Base-by-base conservation (phyloP, 2,888 invertebrate species). In the Drosophila antonietae region DNA sequence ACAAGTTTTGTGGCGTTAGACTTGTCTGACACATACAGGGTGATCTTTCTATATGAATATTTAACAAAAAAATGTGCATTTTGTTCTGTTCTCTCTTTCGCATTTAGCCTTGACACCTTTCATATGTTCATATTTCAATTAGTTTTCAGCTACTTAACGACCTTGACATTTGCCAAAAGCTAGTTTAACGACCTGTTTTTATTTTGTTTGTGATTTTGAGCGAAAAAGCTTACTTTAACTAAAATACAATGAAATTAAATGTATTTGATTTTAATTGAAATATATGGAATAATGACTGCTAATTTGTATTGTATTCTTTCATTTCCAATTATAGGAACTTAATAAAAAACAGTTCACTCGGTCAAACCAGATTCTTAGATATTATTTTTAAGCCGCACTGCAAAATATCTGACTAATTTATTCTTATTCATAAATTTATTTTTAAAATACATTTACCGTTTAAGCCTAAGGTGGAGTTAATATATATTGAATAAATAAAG, bases 1-100 rank as follows among this genome's bases (percentile, higher is more conserved):
- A 84, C 83, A 73, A 73, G 83, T 84, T 84, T 80, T 31, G 55
- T 65, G 15, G 60, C 74, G 51, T 77, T 69, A 72, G 79, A 83
- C 79, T 58, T 65, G 79, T 60, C 72, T 55, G 49, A n/a, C 41
- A n/a, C 44, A 68, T 75, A 81, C 81, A 81, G 83, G 79, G 83
- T 85, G 83, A 8, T 62, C 9, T 62, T 35, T 59, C 49, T 35
- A 33, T 44, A 2, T 23, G 28, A 28, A n/a, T 18, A 39, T 20
- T 41, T 10, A 46, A 4, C 12, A 43, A 9, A 1, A 12, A n/a
- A 20, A 43, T 31, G 33, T 5, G 23, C 31, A 43, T 7, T 35
- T 46, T 68, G 31, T 10, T 62, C 52, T 20, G 20, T 15, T 23
- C 18, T 12, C 57, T 44, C n/a, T 31, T 23, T 18, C 9, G 3